Conservation (phyloP, 2,797 vertebrate species). For the Numenius phaeopus region DNA sequence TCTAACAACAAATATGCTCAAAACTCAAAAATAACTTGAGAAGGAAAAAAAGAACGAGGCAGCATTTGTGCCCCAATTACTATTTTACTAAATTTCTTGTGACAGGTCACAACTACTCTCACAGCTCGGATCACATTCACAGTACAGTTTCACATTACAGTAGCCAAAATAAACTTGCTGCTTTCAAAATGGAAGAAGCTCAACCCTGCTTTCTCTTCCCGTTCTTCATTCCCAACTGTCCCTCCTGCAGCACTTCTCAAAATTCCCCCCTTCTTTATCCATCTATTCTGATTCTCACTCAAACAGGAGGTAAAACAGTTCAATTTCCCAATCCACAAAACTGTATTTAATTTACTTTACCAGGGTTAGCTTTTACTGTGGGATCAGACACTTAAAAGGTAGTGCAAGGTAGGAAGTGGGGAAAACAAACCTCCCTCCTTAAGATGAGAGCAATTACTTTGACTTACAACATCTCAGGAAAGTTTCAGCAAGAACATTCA, state of each 20-base stretch:
- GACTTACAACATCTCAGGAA: neutral
- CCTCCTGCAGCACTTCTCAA: neutral
- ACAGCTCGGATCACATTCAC: neutral
- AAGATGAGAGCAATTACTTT: neutral
- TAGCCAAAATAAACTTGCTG: conserved; percentile 59
- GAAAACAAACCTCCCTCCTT: neutral
- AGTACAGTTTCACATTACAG: conserved; percentile 61
- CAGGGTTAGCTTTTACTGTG: neutral
- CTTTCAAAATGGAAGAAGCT: conserved; percentile 68
- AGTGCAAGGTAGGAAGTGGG: neutral
- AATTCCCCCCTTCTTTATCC: neutral
- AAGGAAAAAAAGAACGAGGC: neutral
- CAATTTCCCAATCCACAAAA: neutral
- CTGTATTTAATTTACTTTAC: neutral
- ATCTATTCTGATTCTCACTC: neutral
- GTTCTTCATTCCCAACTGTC: neutral
- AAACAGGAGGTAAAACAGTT: neutral
- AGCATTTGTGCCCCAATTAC: neutral
- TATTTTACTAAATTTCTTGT: conserved; percentile 20
- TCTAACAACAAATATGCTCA: neutral
- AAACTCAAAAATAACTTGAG: neutral
- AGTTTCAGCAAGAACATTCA: conserved; percentile 9
- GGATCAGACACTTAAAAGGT: neutral
- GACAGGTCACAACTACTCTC: conserved; percentile 16
- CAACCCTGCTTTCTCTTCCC: conserved; percentile 28